Base-by-base conservation (phyloP, 2,797 vertebrate species). In the Carapus acus region DNA sequence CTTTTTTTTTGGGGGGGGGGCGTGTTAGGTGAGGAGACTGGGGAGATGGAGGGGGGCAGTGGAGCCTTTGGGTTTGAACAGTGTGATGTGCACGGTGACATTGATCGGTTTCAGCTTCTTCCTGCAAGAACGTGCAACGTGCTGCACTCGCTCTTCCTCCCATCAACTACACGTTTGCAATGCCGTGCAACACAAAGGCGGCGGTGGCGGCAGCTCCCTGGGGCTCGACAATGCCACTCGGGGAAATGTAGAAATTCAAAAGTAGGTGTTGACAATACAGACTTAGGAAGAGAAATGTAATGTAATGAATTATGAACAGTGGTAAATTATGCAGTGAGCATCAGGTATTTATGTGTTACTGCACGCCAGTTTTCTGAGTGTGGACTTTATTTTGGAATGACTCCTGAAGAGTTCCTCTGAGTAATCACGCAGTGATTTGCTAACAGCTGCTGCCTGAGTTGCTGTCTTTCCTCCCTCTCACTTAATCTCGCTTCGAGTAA, bases 261-360 rank as follows among this genome's bases (percentile, higher is more conserved):
- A 34, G 27, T 36, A 59, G 46, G 59, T 62, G 62, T 50, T 73
- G 56, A 63, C 21, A 8, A 62, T 8, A 11, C 49, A 29, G 33
- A 33, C 31, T 59, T 33, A 66, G 31, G 22, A 22, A 39, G 5
- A 39, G n/a, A 36, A 15, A n/a, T 13, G 13, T 15, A 36, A 15
- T 36, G n/a, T 36, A 7, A 13, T 48, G 20, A 55, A 59, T 69
- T 8, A 38, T 49, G 56, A 48, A 57, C 69, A 60, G 68, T 31
- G 53, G 18, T 73, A 50, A 66, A 72, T 73, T 66, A 70, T 73
- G 62, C 58, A 74, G 60, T 51, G 48, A 68, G 61, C 55, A 62
- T 73, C 59, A 51, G 57, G 48, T 68, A 62, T 65, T 71, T 65
- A 69, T 46, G 16, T 54, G 54, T 60, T 49, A 43, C 59, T 47